phyloP scores from a whole-genome alignment of 2,113 vertebrate genomes.

The Nannospalax galili region DNA sequence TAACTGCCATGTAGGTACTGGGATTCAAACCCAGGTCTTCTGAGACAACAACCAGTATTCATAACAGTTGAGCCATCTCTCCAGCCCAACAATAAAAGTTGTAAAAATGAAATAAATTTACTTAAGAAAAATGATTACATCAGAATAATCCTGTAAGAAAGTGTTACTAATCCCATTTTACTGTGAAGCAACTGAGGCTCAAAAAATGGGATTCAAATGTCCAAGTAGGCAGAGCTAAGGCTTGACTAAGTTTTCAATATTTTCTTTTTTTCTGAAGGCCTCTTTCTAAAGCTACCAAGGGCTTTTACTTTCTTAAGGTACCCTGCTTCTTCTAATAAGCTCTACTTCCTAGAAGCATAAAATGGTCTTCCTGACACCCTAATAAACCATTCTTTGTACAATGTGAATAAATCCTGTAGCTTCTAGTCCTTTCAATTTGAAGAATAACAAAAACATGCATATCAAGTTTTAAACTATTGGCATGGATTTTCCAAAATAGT shows the following conservation, averaged over 20 bases:
- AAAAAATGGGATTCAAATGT: not conserved
- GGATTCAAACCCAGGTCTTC: too few species aligned
- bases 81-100: too few species aligned
- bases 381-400: not conserved
- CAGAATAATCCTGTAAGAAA: slow-evolving; percentile 16
- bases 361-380: not conserved
- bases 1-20: too few species aligned
- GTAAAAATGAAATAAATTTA: too few species aligned
- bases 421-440: slow-evolving; percentile 38
- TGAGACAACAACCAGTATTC: too few species aligned
- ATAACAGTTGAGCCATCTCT: too few species aligned
- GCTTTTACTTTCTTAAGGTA: not conserved
- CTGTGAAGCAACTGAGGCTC: not conserved
- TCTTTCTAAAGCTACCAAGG: not conserved
- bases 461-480: slow-evolving; percentile 10
- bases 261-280: not conserved
- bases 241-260: slow-evolving; percentile 18
- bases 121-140: slow-evolving; percentile 48
- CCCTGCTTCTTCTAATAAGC: not conserved
- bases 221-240: not conserved
- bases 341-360: not conserved
- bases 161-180: slow-evolving; percentile 13
- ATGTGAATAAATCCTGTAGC: not conserved
- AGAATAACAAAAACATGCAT: slow-evolving; percentile 19
- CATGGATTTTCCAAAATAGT: slow-evolving; percentile 19